A percentile compares a stretch with the other conserved stretches of the same genome.
Conservation (phyloP, 2,113 vertebrate genomes). For the Ivindomyrus marchei region DNA sequence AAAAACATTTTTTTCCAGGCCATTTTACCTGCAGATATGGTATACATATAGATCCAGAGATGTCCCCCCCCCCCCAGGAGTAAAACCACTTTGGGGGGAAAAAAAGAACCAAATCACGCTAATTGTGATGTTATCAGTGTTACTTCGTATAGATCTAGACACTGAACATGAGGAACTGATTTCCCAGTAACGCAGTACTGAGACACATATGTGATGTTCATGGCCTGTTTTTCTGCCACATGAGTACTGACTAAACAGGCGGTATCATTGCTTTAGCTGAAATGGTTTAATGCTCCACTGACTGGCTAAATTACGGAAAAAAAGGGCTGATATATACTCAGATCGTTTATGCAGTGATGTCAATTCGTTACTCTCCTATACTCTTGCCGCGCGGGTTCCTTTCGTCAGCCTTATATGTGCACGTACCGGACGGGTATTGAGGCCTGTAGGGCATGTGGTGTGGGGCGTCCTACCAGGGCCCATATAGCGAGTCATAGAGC, state of each 20-base stretch:
- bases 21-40: background rate
- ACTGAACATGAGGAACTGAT: background rate
- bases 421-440: background rate
- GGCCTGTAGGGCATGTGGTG: background rate
- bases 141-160: background rate
- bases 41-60: background rate
- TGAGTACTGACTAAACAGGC: background rate
- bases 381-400: background rate
- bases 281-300: background rate
- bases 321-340: background rate
- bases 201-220: background rate
- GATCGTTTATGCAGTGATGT: background rate
- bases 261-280: background rate
- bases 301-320: background rate
- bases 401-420: background rate
- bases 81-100: background rate
- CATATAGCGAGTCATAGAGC: conserved; percentile 30
- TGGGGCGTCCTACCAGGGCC: background rate
- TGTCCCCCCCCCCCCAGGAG: background rate
- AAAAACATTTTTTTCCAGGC: background rate
- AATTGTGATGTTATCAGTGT: background rate
- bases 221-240: background rate
- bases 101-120: background rate
- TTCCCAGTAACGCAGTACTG: background rate
- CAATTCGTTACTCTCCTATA: background rate